phyloP scores from a whole-genome alignment of 2,113 vertebrate genomes.

The Paratilapia polleni region DNA sequence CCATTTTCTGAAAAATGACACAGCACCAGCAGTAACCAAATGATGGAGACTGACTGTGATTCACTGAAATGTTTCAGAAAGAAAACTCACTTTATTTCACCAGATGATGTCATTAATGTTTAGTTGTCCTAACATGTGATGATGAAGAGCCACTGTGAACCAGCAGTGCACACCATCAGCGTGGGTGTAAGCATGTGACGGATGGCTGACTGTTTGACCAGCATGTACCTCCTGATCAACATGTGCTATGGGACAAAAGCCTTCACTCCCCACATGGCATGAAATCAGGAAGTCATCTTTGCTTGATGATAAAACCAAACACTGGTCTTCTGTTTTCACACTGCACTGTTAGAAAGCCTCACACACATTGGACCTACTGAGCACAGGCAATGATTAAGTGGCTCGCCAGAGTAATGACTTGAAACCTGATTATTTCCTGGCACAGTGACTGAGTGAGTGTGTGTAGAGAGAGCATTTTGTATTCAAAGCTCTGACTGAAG shows the following conservation, averaged over 20 bases:
- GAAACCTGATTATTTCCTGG: accelerated
- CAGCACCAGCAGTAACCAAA: too few relatives aligned
- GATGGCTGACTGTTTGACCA: background rate
- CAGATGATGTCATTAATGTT: too few relatives aligned
- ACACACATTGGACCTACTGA: background rate
- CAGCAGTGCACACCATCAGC: background rate
- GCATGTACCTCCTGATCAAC: background rate
- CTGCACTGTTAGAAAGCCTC: background rate
- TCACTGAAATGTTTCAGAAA: too few relatives aligned
- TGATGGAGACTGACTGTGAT: too few relatives aligned
- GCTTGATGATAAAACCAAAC: too few relatives aligned
- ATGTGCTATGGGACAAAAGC: background rate
- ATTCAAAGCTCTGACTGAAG: too few relatives aligned
- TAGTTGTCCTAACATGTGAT: background rate
- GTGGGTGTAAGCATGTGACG: slow-evolving; percentile 1
- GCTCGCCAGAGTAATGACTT: background rate
- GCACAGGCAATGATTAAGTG: background rate
- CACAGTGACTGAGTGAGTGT: accelerated
- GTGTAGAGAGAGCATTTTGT: background rate
- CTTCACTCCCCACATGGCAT: background rate
- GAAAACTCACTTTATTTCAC: too few relatives aligned
- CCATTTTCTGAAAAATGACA: too few relatives aligned
- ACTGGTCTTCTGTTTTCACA: too few relatives aligned
- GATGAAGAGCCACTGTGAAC: background rate
- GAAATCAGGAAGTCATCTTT: background rate